Base-by-base conservation (phyloP, 2,797 vertebrate species). In the Parauchenoglanis punctatus region DNA sequence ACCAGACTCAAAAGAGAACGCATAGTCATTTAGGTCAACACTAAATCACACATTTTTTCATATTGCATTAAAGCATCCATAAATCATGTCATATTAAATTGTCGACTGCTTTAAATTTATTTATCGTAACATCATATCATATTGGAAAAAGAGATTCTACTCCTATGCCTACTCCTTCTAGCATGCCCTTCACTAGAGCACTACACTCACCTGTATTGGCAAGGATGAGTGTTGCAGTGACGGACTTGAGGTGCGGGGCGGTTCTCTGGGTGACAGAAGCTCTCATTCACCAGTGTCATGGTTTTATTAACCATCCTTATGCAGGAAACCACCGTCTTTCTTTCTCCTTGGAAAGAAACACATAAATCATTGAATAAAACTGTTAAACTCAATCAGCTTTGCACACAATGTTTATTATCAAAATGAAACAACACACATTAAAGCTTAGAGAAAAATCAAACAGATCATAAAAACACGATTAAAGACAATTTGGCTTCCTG, bases 261-360 rank as follows among this genome's bases (percentile, higher is more conserved):
- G 89, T 96, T 97, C 82, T 96, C 95, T 23, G 94, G 94, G 17
- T 96, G 96, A 91, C 98, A 99, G 92, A 95, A 94, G 82, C 96
- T 97, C 78, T 97, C 93, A 1, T 97, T 98, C 88, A 97, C 97
- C 87, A 96, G 89, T 0, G 95, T 96, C 93, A 97, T 97, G 75
- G 95, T 97, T 94, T 97, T 97, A 93, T 99, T 99, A 72, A 97
- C 63, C 58, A 99, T 96, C 84, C 95, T 96, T 54, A 96, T 97
- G 86, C 98, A 99, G 15, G 97, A 98, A 84, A 99, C 97, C 2
- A 97, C 91, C 8, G 97, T 99, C 92, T 92, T 97, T 87, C 97
- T 93, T 91, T 99, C 97, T 86, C 98, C 98, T 99, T 89, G 65
- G 23, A 85, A 28, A 84, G 5, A 23, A 58, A 52, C 44, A 87